Percentiles rank a stretch among this genome's conserved stretches.
Conservation (phyloP, 2,888 invertebrate species). For the Pilophorus perplexus region DNA sequence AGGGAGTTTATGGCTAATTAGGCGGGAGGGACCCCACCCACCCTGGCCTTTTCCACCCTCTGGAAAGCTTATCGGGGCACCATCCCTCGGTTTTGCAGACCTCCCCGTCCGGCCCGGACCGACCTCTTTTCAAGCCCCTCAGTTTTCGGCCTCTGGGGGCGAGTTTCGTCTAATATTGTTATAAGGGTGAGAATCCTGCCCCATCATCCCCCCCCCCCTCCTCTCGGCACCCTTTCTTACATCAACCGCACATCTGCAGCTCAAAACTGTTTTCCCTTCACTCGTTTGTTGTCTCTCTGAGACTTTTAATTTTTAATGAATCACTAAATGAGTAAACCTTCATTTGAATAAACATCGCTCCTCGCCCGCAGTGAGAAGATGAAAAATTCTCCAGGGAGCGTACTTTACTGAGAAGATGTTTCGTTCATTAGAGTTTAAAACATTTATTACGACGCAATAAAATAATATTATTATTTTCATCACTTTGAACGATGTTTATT, state of each 20-base stretch:
- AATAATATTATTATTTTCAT: no score
- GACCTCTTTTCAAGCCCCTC: constrained; percentile 8
- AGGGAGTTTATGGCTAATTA: constrained; percentile 66
- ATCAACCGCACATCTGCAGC: background rate
- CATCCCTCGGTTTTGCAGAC: constrained; percentile 46
- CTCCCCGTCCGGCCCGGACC: constrained; percentile 1
- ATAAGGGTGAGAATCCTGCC: constrained; percentile 44
- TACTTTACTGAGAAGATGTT: no score
- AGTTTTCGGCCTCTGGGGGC: constrained; percentile 29
- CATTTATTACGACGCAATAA: no score
- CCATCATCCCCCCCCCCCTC: background rate
- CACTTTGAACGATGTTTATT: no score
- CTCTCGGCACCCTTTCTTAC: background rate
- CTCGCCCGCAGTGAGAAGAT: no score
- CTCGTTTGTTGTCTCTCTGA: background rate
- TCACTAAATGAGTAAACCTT: no score
- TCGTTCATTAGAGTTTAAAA: no score
- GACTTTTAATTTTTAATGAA: no score
- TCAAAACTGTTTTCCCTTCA: background rate
- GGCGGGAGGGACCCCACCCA: constrained; percentile 49
- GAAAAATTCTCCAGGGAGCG: no score
- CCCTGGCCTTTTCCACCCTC: background rate
- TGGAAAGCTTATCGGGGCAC: constrained; percentile 43
- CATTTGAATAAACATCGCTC: no score
- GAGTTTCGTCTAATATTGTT: constrained; percentile 44